These are phyloP conservation scores for Pluvianellus socialis DNA, from an alignment of 2,113 vertebrate genomes.

Conservation along the genomic window DNA sequence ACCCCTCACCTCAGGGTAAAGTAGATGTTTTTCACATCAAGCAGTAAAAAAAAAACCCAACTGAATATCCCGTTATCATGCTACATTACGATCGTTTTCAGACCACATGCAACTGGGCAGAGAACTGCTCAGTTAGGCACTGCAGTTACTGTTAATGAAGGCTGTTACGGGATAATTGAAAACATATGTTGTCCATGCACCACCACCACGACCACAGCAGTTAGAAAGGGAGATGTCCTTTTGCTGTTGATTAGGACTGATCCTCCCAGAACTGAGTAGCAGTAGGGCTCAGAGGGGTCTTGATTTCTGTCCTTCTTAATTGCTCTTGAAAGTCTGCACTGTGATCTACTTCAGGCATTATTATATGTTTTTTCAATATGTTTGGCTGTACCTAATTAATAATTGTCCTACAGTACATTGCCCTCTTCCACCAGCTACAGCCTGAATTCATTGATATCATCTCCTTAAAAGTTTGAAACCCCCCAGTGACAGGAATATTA, in stretches of 20 bases:
- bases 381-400: constrained; percentile 87
- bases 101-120: not conserved
- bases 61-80: not conserved
- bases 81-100: constrained; percentile 13
- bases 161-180: constrained; percentile 65
- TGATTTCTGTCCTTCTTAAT: constrained; percentile 59
- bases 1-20: not conserved
- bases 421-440: constrained; percentile 92
- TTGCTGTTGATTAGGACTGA: constrained; percentile 33
- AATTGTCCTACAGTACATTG: constrained; percentile 80
- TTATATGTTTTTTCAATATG: constrained; percentile 48
- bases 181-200: constrained; percentile 62
- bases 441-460: constrained; percentile 93
- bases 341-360: not conserved
- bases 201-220: constrained; percentile 60
- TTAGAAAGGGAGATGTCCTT: constrained; percentile 34
- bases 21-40: not conserved
- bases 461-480: constrained; percentile 99
- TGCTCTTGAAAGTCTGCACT: constrained; percentile 42
- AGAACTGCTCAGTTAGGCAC: constrained; percentile 6
- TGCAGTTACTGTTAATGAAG: constrained; percentile 65
- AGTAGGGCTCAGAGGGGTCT: constrained; percentile 15
- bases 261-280: constrained; percentile 8
- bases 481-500: constrained; percentile 99
- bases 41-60: not conserved